These are phyloP conservation scores for Micromys minutus DNA, from an alignment of 2,113 vertebrate species.

Conservation along the genomic window DNA sequence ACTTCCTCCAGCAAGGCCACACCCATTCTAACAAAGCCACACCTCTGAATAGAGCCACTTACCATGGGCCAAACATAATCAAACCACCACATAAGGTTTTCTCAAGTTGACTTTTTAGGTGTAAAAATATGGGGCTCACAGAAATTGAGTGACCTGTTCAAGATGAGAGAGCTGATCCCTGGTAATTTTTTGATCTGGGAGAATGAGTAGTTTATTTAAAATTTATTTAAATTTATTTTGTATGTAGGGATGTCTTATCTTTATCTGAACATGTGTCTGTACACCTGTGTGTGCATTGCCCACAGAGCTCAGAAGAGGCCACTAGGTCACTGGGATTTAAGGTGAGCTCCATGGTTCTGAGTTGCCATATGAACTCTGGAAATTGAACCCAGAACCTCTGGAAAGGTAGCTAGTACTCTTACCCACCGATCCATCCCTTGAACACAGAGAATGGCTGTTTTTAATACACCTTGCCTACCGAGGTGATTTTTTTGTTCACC, in stretches of 20 bases:
- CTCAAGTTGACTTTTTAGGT: background rate
- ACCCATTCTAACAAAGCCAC: no score
- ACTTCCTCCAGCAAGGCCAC: no score
- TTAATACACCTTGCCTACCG: background rate
- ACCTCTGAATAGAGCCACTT: no score
- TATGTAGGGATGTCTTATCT: background rate
- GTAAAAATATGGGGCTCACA: background rate
- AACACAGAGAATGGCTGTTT: background rate
- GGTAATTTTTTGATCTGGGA: background rate
- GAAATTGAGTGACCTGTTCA: background rate
- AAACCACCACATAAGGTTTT: background rate
- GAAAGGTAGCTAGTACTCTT: background rate
- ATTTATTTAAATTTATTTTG: background rate
- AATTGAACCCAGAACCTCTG: background rate
- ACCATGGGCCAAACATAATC: no score
- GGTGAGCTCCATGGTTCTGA: background rate
- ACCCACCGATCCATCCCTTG: background rate
- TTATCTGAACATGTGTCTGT: background rate
- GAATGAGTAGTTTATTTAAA: background rate
- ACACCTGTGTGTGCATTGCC: background rate
- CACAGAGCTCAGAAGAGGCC: background rate
- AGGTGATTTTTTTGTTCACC: background rate
- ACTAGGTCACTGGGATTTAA: background rate
- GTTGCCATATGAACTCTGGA: background rate
- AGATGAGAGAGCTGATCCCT: background rate